phyloP scores from a whole-genome alignment of 2,113 vertebrate species.

The Mesembrinibis cayennensis region DNA sequence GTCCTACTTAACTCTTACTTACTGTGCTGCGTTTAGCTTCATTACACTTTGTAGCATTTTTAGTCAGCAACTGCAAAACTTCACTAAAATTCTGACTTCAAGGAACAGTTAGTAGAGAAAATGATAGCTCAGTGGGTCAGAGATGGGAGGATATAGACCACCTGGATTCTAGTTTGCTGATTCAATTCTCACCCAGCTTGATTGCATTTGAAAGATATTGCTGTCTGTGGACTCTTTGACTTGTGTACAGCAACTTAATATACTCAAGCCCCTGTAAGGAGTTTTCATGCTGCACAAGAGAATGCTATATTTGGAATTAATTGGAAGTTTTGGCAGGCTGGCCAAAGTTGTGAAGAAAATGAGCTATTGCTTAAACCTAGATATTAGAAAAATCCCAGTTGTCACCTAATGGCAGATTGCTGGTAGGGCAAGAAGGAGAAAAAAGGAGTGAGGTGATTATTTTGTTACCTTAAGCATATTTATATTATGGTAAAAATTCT shows the following conservation, averaged over 20 bases:
- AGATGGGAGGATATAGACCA: not conserved
- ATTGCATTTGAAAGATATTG: not conserved
- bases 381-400: not conserved
- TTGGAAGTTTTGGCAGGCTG: not conserved
- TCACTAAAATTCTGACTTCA: not conserved
- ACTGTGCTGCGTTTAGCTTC: not conserved
- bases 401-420: not conserved
- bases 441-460: not conserved
- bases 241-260: not conserved
- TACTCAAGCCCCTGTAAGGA: not conserved
- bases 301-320: not conserved
- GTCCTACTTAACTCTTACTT: not conserved
- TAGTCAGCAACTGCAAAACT: not conserved
- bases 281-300: not conserved
- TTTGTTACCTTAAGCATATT: not conserved
- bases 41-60: not conserved
- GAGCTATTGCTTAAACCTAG: not conserved
- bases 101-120: not conserved
- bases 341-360: not conserved
- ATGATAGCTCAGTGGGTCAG: not conserved
- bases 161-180: not conserved
- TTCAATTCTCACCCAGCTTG: conserved; percentile 27
- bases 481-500: not conserved
- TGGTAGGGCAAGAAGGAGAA: not conserved
- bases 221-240: not conserved